Evolutionary conservation across 2,797 vertebrate genomes (phyloP), one percentile per base, ranked within the genome.

Genomic region (Mergus octosetaceus): DNA sequence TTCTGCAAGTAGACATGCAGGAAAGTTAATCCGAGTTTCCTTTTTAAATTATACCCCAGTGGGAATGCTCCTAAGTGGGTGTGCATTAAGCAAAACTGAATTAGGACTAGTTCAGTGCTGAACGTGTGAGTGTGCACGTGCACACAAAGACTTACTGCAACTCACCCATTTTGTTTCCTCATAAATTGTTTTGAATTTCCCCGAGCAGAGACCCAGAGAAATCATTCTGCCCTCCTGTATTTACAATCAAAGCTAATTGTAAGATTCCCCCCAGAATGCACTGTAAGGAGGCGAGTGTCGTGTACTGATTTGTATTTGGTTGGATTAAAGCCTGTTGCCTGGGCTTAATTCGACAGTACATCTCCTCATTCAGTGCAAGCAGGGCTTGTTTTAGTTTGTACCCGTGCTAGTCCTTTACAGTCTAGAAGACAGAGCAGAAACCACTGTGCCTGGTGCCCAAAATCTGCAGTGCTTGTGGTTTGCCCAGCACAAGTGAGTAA

Each of bases 261-360:
- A 71, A 36, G 25, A 1, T 21, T 36, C 54, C 27, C 58, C 25
- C 61, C 10, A 19, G 47, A 10, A 56, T 4, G 16, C 45, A 27
- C 22, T 60, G 71, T 20, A 14, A n/a, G 58, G 80, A 62, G 43
- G 22, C 19, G 41, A 2, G 24, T 51, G 76, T 60, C 36, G 11
- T 16, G 19, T 56, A 47, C 57, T 27, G 1, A 1, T 30, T 17
- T 14, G 9, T 39, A 1, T 9, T 14, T 17, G 6, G 41, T 5
- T 5, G 25, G 6, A 3, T 27, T 57, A 7, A 58, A 32, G 69
- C 24, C 58, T 41, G 10, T 18, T 71, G 57, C 53, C 75, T 12
- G 2, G 41, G 56, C n/a, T 64, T 1, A 27, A 14, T 32, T 7
- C 38, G 84, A 24, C 43, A 4, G 13, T 3, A 7, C 1, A 0